Base-by-base conservation (phyloP, 1,140 invertebrate genomes). In the Aradophagus sp. region DNA sequence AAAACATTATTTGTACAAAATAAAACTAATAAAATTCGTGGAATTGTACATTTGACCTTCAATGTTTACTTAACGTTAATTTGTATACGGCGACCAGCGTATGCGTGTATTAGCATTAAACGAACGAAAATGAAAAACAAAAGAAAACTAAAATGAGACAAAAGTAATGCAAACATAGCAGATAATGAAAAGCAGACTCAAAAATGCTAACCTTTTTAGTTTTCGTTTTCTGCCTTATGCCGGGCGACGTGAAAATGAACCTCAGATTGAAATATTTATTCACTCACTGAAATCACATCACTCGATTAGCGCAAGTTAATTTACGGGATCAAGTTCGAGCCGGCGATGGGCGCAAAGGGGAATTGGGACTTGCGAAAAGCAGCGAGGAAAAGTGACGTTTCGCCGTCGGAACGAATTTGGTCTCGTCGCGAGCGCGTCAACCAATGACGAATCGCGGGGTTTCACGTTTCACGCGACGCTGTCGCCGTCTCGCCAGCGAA, bases 381-480 rank as follows among this genome's bases (percentile, higher is more conserved):
- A 14, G 16, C 4, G 11, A 5, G 52, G 50, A 48, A 55, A 42
- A 52, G 35, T 32, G 42, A 55, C 39, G 32, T 55, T 55, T 35
- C 27, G 23, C 17, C 38, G 29, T 11, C 35, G 52, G 50, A 66
- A 66, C 62, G 62, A 58, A 66, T 58, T 66, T 66, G 62, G 62
- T 58, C 27, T 35, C 11, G 42, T 50, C 44, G 61, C 61, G 34
- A 34, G 1, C 61, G 62, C 50, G 31, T 20, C 50, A 50, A 41
- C 68, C 68, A 72, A 66, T 66, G 69, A 72, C 61, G 62, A 62
- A 39, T 72, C 69, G 12, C 69, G 48, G 20, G 16, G 61, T 65
- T 42, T 72, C 69, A 72, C 69, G 69, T 73, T 73, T 67, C 69
- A 73, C 62, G 55, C n/a, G n/a, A 12, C 15, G 65, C 26, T 27